Base-by-base conservation (phyloP, 2,888 invertebrate genomes). In the Sinotaia quadrata region DNA sequence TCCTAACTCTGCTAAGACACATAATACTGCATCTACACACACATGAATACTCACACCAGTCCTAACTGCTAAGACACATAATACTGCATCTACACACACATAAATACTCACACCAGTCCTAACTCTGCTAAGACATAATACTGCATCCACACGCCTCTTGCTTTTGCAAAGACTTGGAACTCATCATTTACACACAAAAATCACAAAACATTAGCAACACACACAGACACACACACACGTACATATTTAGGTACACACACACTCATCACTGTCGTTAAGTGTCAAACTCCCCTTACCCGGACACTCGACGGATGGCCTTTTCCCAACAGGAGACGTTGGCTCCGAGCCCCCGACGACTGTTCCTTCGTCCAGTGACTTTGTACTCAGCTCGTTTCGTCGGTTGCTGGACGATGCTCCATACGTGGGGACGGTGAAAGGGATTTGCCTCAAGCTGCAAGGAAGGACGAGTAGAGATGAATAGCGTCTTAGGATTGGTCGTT, bases 361-460 rank as follows among this genome's bases (percentile, higher is more conserved):
- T 2, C 76, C 71, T n/a, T 75, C 69, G 15, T 78, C 74, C 44
- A 77, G 72, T 15, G 76, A 76, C 15, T 75, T 33, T 18, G 65
- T 65, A 56, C 65, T 71, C 44, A 75, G 61, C 57, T 77, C 78
- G 27, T 71, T 66, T 10, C 79, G 69, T 51, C 78, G 67, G 41
- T 57, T 70, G 8, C 75, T 72, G 27, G 78, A 73, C 21, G 76
- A 70, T 29, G 73, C 75, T 44, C 78, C 78, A 36, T 76, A 78
- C 33, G 67, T 31, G 56, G 86, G 86, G 66, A 86, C 86, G 21
- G 85, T 85, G 75, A 86, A 86, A 33, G 85, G 85, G 37, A 86
- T 85, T 68, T 83, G 83, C 67, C 83, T 82, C 78, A 84, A 78
- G 70, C 84, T 85, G 79, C 77, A 83, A 78, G 85, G 85, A 68